Evolutionary conservation across 2,113 vertebrate species (phyloP), one percentile per base, ranked within the genome.

Genomic region (Centropus bengalensis): DNA sequence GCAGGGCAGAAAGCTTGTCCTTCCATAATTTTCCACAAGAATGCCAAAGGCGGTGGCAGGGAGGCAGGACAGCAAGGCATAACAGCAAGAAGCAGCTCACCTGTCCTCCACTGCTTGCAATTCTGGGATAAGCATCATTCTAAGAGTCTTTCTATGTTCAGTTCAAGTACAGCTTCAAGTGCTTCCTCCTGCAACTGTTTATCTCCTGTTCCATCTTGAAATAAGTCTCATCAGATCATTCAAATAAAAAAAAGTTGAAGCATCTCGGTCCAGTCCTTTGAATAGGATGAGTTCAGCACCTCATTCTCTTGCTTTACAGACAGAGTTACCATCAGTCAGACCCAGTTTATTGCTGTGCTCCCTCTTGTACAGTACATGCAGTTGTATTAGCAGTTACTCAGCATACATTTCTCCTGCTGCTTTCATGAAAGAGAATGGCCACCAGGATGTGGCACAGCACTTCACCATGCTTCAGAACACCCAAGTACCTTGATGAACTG

Each of bases 51-150:
- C 5, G 6, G 1, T 33, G 17, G 24, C 60, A 54, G 33, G 12
- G 85, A 75, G 5, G 56, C 52, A 71, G 28, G 52, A 33, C 15
- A 82, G 21, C 10, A 54, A 81, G 55, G 17, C 19, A 26, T 2
- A 22, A 28, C 9, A 62, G 49, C 28, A 64, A 20, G 7, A 87
- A 18, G 8, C 73, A 84, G 42, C 36, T 67, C 18, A 32, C 18
- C 40, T 4, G 2, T 30, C 10, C 36, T 55, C 14, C 10, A 21
- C 32, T 3, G 0, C 36, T 63, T 7, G 1, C n/a, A n/a, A 22
- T 12, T 27, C 23, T 38, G 44, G 28, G 9, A 56, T 21, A 59
- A 77, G 12, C 3, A 26, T 0, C 0, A 30, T 6, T 9, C 10
- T 28, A 38, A 40, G 17, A 10, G 14, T 56, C 24, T 12, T 62